phyloP scores from a whole-genome alignment of 1,140 invertebrate species.

The Drosophila simulans region DNA sequence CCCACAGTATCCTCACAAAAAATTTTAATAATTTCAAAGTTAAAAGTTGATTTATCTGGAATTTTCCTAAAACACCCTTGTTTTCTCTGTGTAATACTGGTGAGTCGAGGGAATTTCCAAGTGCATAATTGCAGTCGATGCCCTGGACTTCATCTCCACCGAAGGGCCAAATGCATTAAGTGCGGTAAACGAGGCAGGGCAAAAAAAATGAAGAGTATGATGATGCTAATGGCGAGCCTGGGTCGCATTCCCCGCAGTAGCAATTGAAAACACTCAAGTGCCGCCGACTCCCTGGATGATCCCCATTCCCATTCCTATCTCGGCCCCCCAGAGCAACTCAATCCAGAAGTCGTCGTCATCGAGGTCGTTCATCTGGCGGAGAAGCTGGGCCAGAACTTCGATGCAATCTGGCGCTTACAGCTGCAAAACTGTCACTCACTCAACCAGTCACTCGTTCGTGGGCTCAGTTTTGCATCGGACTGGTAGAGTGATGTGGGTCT shows the following conservation, averaged over 20 bases:
- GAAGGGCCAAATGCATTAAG: conserved; percentile 62
- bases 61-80: background rate
- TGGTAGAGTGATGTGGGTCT: conserved; percentile 32
- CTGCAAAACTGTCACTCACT: conserved; percentile 16
- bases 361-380: conserved; percentile 68
- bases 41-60: too few relatives aligned
- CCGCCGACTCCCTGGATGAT: conserved; percentile 48
- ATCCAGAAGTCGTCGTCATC: conserved; percentile 47
- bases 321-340: conserved; percentile 43
- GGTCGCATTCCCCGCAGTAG: conserved; percentile 43
- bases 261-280: conserved; percentile 80
- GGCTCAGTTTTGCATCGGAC: conserved; percentile 20
- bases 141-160: conserved; percentile 27
- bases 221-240: conserved; percentile 52
- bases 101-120: conserved; percentile 29
- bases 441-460: conserved; percentile 6
- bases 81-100: conserved; percentile 5
- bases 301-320: conserved; percentile 54
- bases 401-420: conserved; percentile 24
- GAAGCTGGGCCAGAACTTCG: background rate
- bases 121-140: conserved; percentile 67
- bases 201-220: conserved; percentile 27
- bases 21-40: too few relatives aligned
- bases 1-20: too few relatives aligned
- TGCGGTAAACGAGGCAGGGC: conserved; percentile 56